These are phyloP conservation scores for Stomatorhinus ivindoensis DNA, from an alignment of 2,113 vertebrate species.

Conservation along the genomic window DNA sequence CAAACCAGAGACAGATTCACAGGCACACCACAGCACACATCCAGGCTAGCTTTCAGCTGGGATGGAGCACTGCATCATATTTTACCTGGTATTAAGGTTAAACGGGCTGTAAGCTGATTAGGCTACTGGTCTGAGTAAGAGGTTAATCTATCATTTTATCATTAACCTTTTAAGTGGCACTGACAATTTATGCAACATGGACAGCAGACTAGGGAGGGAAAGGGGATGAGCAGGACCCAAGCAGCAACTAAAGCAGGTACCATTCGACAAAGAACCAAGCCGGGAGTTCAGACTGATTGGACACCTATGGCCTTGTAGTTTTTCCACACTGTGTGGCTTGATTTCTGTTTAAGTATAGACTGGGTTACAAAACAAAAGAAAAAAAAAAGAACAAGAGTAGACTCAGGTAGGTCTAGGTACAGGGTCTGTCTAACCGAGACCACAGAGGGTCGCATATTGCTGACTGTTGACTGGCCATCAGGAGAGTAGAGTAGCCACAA, in stretches of 20 bases:
- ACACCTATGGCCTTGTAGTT: background rate
- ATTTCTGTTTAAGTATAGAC: background rate
- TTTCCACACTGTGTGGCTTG: background rate
- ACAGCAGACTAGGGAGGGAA: too few relatives aligned
- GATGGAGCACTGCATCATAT: background rate
- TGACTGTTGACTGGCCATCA: background rate
- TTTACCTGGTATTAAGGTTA: conserved; percentile 22
- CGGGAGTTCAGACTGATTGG: background rate
- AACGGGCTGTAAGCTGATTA: conserved; percentile 13
- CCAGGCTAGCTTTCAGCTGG: background rate
- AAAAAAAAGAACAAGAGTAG: background rate
- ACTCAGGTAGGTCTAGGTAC: background rate
- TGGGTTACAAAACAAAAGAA: background rate
- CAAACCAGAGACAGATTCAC: background rate
- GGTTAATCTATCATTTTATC: background rate
- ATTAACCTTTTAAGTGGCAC: background rate
- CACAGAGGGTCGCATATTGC: background rate
- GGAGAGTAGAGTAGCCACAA: background rate
- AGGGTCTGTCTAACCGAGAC: background rate
- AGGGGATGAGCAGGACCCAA: too few relatives aligned
- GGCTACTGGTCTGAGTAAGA: background rate
- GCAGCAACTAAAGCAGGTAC: background rate
- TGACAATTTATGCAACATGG: background rate
- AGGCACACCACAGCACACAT: background rate
- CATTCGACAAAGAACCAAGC: background rate